Conservation (phyloP, 2,113 vertebrate genomes). For the Vimba vimba region DNA sequence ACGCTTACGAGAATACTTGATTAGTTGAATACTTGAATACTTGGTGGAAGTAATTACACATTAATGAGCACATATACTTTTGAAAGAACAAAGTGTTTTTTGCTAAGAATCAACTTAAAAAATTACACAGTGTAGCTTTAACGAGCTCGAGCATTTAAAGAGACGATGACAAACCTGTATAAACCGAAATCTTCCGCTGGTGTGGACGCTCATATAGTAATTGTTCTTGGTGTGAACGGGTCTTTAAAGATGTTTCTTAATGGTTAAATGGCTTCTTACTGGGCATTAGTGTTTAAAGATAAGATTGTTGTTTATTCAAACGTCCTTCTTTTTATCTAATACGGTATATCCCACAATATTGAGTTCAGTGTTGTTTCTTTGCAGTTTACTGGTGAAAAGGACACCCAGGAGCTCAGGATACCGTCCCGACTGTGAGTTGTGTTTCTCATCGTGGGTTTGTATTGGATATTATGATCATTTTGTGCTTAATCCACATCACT, state of each 20-base stretch:
- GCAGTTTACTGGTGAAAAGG: slow-evolving; percentile 81
- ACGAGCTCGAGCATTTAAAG: too few species aligned
- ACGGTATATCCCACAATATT: not conserved
- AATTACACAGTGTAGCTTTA: too few species aligned
- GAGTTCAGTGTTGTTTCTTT: slow-evolving; percentile 46
- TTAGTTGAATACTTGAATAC: too few species aligned
- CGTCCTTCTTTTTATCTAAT: not conserved
- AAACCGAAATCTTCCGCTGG: too few species aligned
- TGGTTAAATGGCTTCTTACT: not conserved
- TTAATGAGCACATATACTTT: too few species aligned
- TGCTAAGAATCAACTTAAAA: too few species aligned
- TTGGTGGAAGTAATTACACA: too few species aligned
- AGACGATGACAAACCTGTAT: too few species aligned
- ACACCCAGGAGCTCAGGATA: slow-evolving; percentile 81
- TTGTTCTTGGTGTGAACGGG: too few species aligned
- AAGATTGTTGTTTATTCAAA: not conserved
- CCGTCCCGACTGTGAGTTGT: slow-evolving; percentile 82
- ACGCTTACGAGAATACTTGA: too few species aligned
- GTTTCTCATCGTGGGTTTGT: not conserved
- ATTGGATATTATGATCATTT: not conserved
- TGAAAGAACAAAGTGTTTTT: too few species aligned
- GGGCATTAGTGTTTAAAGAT: not conserved
- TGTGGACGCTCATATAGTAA: too few species aligned
- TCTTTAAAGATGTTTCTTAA: not conserved
- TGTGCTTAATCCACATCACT: not conserved